These are phyloP conservation scores for Clarias fuscus DNA, from an alignment of 2,797 vertebrate species.

Conservation along the genomic window DNA sequence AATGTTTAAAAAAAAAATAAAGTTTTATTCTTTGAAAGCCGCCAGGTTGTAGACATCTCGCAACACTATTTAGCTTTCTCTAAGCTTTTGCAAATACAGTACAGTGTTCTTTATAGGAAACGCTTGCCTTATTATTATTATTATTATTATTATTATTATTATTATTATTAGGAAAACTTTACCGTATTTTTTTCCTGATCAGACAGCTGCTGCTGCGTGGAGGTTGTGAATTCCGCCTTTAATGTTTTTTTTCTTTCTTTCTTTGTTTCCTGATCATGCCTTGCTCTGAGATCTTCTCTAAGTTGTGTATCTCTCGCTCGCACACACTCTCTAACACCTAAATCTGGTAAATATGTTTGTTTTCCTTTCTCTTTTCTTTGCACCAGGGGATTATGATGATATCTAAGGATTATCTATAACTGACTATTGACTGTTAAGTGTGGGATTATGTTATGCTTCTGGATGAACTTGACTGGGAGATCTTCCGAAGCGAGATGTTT, in stretches of 20 bases:
- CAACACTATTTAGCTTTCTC: background rate
- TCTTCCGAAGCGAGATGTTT: background rate
- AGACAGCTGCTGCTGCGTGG: constrained; percentile 18
- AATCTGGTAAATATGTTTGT: background rate
- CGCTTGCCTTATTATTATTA: constrained; percentile 2
- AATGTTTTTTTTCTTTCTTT: constrained; percentile 22
- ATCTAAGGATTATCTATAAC: background rate
- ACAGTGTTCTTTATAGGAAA: background rate
- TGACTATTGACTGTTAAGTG: constrained; percentile 2
- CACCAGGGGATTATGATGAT: background rate
- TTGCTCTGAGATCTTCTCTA: constrained; percentile 7
- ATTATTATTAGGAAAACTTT: background rate
- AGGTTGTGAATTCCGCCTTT: constrained; percentile 41
- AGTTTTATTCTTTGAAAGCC: background rate
- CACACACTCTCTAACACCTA: background rate
- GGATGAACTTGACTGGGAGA: background rate
- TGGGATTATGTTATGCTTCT: background rate
- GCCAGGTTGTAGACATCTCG: background rate
- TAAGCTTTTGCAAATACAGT: background rate
- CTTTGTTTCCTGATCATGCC: background rate
- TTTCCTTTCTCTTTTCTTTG: background rate
- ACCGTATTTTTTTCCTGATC: background rate
- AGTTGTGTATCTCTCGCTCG: constrained; percentile 6
- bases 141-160: constrained; percentile 23
- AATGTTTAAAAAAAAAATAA: background rate